Evolutionary conservation across 2,113 vertebrate species (phyloP).

Genomic region (Ptilonorhynchus violaceus): DNA sequence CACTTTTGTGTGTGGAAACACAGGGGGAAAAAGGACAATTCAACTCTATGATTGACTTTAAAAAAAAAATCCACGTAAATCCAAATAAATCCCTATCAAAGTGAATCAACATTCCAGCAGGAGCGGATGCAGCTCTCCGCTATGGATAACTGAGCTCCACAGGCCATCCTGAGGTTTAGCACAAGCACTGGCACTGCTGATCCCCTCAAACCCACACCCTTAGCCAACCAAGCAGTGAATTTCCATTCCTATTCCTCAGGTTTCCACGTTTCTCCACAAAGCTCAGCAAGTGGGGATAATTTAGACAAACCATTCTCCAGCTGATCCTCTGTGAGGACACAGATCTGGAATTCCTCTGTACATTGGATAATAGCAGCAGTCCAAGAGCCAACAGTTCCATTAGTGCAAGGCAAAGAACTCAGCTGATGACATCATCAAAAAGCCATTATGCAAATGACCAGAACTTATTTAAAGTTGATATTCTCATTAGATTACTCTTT

Average conservation of each 20-base stretch:
- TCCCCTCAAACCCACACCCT: neutral
- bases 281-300: neutral
- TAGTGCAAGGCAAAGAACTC: neutral
- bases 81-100: fast-evolving
- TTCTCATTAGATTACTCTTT: neutral
- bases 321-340: neutral
- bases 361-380: neutral
- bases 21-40: neutral
- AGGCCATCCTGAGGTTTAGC: neutral
- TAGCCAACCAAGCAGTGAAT: neutral
- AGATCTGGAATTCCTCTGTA: neutral
- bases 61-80: fast-evolving
- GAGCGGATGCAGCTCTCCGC: neutral
- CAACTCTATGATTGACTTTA: neutral
- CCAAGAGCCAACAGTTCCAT: neutral
- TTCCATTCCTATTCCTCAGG: neutral
- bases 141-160: neutral
- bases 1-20: constrained; percentile 65
- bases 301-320: neutral
- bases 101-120: neutral
- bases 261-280: neutral
- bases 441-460: neutral
- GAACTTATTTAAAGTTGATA: neutral
- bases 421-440: neutral
- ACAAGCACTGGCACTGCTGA: neutral